A percentile compares a stretch with the other conserved stretches of the same genome.
Evolutionary conservation across 2,888 invertebrate species (phyloP).

Genomic region (Drosophila paramelanica): DNA sequence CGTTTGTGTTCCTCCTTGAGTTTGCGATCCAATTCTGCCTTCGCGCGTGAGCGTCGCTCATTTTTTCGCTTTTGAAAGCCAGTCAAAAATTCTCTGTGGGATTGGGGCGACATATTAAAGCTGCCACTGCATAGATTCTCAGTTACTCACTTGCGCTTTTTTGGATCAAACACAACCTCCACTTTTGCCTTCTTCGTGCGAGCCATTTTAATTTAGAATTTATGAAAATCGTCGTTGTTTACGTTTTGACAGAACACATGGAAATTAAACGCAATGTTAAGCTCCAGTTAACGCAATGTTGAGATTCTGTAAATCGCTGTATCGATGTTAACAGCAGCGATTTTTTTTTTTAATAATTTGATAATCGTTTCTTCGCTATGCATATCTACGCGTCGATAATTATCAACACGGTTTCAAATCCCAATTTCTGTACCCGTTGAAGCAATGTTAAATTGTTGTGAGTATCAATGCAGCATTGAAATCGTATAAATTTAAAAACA

Average conservation of each 20-base stretch:
- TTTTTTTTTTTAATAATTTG: too few species aligned
- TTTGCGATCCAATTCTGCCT: constrained; percentile 89
- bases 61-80: constrained; percentile 93
- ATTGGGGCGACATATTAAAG: neutral
- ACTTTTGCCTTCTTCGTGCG: constrained; percentile 70
- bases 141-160: constrained; percentile 87
- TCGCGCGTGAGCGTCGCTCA: constrained; percentile 90
- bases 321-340: too few species aligned
- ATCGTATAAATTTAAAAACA: neutral
- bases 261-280: constrained; percentile 20
- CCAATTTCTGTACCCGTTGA: neutral
- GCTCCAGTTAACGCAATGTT: constrained; percentile 7
- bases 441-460: neutral
- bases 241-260: constrained; percentile 41
- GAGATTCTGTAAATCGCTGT: neutral
- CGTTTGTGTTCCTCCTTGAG: constrained; percentile 91
- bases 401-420: too few species aligned
- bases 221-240: constrained; percentile 51
- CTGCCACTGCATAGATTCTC: neutral
- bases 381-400: too few species aligned
- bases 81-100: constrained; percentile 90
- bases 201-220: constrained; percentile 56
- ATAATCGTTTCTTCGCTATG: too few species aligned
- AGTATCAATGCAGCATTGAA: neutral
- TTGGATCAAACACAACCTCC: constrained; percentile 87